phyloP scores from a whole-genome alignment of 2,797 vertebrate genomes.

The Allobates femoralis region DNA sequence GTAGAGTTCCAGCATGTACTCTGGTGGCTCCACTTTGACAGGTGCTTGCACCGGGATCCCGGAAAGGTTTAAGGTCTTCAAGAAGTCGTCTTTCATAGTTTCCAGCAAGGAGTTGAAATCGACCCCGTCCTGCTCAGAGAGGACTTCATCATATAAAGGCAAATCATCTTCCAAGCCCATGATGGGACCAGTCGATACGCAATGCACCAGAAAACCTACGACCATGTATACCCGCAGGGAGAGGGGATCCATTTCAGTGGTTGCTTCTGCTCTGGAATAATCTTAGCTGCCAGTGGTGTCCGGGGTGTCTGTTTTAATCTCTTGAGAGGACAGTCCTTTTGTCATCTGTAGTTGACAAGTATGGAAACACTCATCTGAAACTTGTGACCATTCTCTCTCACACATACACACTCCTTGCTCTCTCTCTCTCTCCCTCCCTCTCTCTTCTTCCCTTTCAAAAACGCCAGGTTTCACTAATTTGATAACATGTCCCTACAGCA shows the following conservation, averaged over 20 bases:
- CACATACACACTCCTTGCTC: constrained; percentile 66
- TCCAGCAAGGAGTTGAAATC: constrained; percentile 87
- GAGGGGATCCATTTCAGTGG: constrained; percentile 81
- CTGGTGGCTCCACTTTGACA: constrained; percentile 87
- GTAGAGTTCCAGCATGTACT: constrained; percentile 98
- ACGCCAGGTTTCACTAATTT: constrained; percentile 85
- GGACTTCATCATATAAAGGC: constrained; percentile 84
- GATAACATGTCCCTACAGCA: constrained; percentile 81
- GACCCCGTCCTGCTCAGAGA: constrained; percentile 85
- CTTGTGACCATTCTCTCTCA: constrained; percentile 73
- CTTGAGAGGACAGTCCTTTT: constrained; percentile 70
- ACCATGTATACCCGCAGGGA: constrained; percentile 74
- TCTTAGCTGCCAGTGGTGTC: constrained; percentile 69
- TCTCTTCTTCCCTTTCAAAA: constrained; percentile 76
- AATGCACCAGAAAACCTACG: constrained; percentile 75
- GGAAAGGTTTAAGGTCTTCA: constrained; percentile 90
- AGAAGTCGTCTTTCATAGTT: constrained; percentile 89
- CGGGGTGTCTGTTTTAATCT: constrained; percentile 75
- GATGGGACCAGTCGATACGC: constrained; percentile 83
- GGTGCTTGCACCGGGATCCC: constrained; percentile 78
- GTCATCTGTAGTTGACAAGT: constrained; percentile 81
- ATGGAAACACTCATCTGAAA: constrained; percentile 78
- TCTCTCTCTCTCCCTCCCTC: constrained; percentile 62
- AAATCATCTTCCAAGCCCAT: constrained; percentile 81
- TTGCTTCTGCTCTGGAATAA: constrained; percentile 60